Evolutionary conservation across 1,140 invertebrate species (phyloP).

Genomic region (Anadara kagoshimensis): DNA sequence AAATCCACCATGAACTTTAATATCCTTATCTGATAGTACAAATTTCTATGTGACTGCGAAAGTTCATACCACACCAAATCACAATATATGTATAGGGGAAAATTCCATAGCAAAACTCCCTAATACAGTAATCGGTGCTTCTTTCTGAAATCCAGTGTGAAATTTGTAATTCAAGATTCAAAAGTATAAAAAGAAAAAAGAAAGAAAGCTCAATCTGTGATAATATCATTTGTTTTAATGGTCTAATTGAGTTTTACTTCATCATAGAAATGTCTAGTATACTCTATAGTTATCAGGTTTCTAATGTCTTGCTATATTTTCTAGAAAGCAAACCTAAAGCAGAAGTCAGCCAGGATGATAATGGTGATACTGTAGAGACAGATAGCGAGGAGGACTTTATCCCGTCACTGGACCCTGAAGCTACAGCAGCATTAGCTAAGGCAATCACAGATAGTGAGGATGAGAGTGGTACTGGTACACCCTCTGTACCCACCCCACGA

Average conservation of each 20-base stretch:
- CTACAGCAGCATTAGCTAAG: slow-evolving; percentile 61
- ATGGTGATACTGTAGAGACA: slow-evolving; percentile 34
- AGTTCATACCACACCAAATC: too few species aligned
- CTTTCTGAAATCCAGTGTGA: neutral
- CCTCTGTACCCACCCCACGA: slow-evolving; percentile 49
- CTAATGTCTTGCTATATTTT: too few species aligned
- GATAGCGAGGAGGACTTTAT: slow-evolving; percentile 54
- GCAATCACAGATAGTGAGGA: slow-evolving; percentile 70
- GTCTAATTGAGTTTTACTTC: neutral
- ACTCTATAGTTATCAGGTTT: too few species aligned
- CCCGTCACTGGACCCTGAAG: slow-evolving; percentile 53
- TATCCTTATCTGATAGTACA: too few species aligned
- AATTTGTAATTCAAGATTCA: neutral
- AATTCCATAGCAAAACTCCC: too few species aligned
- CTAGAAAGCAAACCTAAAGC: too few species aligned
- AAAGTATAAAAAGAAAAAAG: too few species aligned
- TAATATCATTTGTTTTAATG: neutral
- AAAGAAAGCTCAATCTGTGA: too few species aligned
- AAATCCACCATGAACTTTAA: too few species aligned
- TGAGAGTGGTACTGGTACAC: slow-evolving; percentile 46
- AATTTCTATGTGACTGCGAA: too few species aligned
- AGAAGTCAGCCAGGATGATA: neutral
- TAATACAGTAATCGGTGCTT: neutral
- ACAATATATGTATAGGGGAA: too few species aligned
- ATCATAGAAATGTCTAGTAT: too few species aligned